These are phyloP conservation scores for Heliconius sara DNA, from an alignment of 2,888 invertebrate genomes.

Conservation along the genomic window DNA sequence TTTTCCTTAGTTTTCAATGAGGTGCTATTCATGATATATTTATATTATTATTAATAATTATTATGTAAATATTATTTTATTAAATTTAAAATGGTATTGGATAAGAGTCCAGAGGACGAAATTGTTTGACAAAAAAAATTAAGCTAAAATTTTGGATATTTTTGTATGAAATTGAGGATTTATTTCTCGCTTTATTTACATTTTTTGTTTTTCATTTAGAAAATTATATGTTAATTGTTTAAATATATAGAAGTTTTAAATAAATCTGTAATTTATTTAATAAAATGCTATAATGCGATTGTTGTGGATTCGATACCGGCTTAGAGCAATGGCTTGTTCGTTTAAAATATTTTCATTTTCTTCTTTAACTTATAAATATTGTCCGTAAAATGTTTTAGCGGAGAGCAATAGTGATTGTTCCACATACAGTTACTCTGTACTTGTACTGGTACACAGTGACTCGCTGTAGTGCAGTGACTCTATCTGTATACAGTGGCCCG, in stretches of 20 bases:
- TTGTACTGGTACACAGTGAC: too few relatives aligned
- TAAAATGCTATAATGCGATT: neutral
- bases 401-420: too few relatives aligned
- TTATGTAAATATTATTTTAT: conserved; percentile 45
- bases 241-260: too few relatives aligned
- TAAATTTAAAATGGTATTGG: conserved; percentile 32
- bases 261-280: neutral
- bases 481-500: too few relatives aligned
- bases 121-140: conserved; percentile 22
- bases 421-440: too few relatives aligned
- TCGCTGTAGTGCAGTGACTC: too few relatives aligned
- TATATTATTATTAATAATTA: conserved; percentile 11
- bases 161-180: conserved; percentile 7
- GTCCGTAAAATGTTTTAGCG: too few relatives aligned
- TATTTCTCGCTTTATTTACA: neutral
- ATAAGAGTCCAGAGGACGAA: conserved; percentile 20
- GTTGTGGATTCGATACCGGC: neutral
- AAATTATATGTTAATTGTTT: conserved; percentile 1
- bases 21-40: conserved; percentile 50
- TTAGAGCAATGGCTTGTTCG: neutral
- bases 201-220: conserved; percentile 1
- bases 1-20: conserved; percentile 50
- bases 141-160: conserved; percentile 1
- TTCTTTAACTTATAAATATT: too few relatives aligned
- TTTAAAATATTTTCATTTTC: too few relatives aligned